Base-by-base conservation (phyloP, 2,888 invertebrate genomes). In the Micoletzkya japonica region DNA sequence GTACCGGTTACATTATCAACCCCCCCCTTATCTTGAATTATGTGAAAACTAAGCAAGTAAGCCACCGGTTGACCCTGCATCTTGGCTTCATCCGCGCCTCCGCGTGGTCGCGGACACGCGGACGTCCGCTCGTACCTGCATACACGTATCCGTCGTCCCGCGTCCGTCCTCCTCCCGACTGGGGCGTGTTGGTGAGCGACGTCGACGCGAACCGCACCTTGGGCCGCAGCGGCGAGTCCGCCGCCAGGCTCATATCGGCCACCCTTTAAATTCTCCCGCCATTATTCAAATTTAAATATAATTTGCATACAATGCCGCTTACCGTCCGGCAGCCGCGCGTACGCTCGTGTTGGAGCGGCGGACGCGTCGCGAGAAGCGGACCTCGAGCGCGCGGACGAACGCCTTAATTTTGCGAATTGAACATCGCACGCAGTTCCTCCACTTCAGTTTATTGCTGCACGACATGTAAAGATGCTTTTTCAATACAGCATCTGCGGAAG, bases 61-160 rank as follows among this genome's bases (percentile, higher is more conserved):
- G n/a, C n/a, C n/a, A n/a, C n/a, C n/a, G n/a, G n/a, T n/a, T n/a
- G n/a, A n/a, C n/a, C n/a, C n/a, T n/a, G n/a, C n/a, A n/a, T n/a
- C n/a, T n/a, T n/a, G n/a, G n/a, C n/a, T n/a, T n/a, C n/a, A n/a
- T n/a, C n/a, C n/a, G n/a, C n/a, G n/a, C n/a, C n/a, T n/a, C n/a
- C n/a, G n/a, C n/a, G n/a, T n/a, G n/a, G n/a, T n/a, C n/a, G n/a
- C n/a, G n/a, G n/a, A n/a, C n/a, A n/a, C n/a, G n/a, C n/a, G n/a
- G 20, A 28, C 10, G 32, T 28, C 30, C 4, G 30, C 24, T 2
- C 24, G 14, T 54, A 66, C 64, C 64, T 37, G 64, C 36, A 28
- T 54, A 66, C 1, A 66, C 64, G 34, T 63, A 66, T 36, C 28
- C 54, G 4, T 66, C 63, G 0, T 63, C 63, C 4, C 52, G 64